These are phyloP conservation scores for Bungarus multicinctus DNA, from an alignment of 2,113 vertebrate genomes.

Conservation along the genomic window DNA sequence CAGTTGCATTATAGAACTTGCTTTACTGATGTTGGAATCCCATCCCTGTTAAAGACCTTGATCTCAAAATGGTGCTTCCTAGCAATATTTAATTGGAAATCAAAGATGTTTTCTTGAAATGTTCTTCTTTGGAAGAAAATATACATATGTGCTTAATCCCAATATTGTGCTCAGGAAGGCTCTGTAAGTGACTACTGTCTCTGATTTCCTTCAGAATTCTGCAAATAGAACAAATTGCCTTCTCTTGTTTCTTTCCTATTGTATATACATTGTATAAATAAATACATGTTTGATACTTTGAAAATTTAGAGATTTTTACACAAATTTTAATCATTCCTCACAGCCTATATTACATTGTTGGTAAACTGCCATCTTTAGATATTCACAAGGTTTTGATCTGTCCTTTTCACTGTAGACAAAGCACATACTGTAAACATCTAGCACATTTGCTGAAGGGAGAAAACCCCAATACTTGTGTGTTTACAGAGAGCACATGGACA, in stretches of 20 bases:
- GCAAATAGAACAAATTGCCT: neutral
- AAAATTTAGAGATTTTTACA: neutral
- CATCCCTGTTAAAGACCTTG: neutral
- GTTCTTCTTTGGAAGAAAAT: neutral
- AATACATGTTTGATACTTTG: neutral
- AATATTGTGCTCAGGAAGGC: neutral
- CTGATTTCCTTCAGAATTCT: neutral
- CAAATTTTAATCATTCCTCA: neutral
- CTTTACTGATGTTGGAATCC: neutral
- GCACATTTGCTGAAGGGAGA: neutral
- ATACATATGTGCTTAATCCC: neutral
- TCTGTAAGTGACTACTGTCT: neutral
- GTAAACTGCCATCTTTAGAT: neutral
- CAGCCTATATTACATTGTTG: neutral
- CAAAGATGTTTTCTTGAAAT: neutral
- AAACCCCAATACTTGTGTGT: neutral
- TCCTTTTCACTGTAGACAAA: neutral
- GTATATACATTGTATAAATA: neutral
- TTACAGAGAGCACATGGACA: neutral
- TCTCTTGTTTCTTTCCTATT: neutral
- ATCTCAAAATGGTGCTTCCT: neutral
- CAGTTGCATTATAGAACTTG: neutral
- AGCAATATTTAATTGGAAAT: neutral
- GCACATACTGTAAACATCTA: too few species aligned
- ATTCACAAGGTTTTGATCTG: neutral